Conservation (phyloP, 2,113 vertebrate genomes). For the Nothoprocta pentlandii region DNA sequence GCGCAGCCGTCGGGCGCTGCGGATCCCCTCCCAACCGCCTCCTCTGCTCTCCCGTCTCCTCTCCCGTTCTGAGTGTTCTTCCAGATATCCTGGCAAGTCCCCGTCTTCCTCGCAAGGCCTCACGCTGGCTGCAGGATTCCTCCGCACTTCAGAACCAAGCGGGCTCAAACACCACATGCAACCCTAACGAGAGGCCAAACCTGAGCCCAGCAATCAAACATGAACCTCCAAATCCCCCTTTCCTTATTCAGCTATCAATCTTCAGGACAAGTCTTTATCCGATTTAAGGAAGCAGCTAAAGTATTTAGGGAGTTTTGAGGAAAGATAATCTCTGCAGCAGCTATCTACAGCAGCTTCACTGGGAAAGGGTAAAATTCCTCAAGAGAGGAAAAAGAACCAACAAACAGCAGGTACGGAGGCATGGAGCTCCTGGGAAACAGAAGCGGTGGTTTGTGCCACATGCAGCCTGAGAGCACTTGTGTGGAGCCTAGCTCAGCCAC, state of each 20-base stretch:
- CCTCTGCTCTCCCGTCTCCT: constrained; percentile 17
- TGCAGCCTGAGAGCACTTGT: rapidly evolving
- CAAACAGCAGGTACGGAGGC: neutral
- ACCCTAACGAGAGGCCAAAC: neutral
- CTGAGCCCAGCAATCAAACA: neutral
- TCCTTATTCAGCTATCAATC: neutral
- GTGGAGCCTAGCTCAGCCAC: no score
- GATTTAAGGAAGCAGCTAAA: neutral
- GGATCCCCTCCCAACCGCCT: neutral
- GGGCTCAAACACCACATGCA: neutral
- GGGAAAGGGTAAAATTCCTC: neutral
- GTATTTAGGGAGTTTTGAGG: neutral
- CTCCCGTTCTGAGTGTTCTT: neutral
- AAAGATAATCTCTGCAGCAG: neutral
- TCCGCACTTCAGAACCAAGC: neutral
- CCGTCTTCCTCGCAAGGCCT: neutral
- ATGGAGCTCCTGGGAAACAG: neutral
- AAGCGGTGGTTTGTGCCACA: neutral
- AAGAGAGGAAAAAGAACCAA: neutral
- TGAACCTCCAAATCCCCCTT: neutral
- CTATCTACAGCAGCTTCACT: neutral
- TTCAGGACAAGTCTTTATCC: neutral
- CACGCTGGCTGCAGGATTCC: neutral
- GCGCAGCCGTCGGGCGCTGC: neutral
- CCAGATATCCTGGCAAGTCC: constrained; percentile 28